phyloP scores from a whole-genome alignment of 2,888 invertebrate genomes.

The Calameuta pallipes region DNA sequence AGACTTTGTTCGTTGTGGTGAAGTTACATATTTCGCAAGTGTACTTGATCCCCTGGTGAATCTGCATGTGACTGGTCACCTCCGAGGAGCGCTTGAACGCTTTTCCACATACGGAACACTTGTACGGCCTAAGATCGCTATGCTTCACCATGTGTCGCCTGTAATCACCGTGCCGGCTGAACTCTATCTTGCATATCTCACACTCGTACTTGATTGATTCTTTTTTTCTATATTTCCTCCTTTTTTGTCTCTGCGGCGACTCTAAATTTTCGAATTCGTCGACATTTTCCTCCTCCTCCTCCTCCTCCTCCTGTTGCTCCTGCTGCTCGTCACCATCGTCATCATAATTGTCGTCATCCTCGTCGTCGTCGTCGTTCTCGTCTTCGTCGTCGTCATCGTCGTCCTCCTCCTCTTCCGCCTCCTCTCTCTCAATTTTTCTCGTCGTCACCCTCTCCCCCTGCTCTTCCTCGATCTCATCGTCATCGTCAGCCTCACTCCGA shows the following conservation, averaged over 20 bases:
- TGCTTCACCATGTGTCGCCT: slow-evolving; percentile 28
- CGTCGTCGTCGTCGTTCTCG: not conserved
- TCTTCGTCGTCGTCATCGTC: not conserved
- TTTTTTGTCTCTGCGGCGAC: not conserved
- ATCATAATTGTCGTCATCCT: not conserved
- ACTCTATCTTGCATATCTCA: slow-evolving; percentile 3
- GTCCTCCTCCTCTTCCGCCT: not conserved
- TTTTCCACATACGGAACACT: slow-evolving; percentile 30
- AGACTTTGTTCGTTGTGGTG: slow-evolving; percentile 29
- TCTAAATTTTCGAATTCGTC: not conserved
- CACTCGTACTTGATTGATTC: slow-evolving; percentile 9
- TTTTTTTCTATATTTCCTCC: not conserved
- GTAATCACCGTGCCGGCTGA: not conserved
- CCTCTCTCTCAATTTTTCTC: not conserved
- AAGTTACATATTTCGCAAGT: slow-evolving; percentile 28
- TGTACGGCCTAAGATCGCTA: slow-evolving; percentile 24
- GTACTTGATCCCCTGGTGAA: slow-evolving; percentile 33
- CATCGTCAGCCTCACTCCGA: not conserved
- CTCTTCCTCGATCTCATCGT: not conserved
- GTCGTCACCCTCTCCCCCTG: not conserved
- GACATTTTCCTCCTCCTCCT: not conserved
- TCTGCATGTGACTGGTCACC: slow-evolving; percentile 36
- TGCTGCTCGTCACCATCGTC: not conserved
- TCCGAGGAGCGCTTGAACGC: slow-evolving; percentile 33
- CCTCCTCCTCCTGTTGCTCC: not conserved